phyloP scores from a whole-genome alignment of 2,113 vertebrate genomes.

The Malurus elegans region DNA sequence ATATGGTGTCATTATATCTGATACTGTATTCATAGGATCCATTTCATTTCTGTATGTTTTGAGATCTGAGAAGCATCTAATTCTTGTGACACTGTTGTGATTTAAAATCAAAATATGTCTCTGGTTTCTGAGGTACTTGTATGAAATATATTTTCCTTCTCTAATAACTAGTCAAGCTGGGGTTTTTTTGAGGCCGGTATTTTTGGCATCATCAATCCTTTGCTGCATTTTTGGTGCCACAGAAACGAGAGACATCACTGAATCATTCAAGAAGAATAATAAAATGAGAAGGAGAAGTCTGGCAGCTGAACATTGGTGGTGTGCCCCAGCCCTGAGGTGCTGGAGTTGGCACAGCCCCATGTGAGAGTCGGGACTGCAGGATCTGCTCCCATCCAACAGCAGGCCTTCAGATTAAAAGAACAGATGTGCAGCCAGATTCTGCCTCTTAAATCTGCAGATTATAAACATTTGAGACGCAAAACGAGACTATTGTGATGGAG shows the following conservation, averaged over 20 bases:
- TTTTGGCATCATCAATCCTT: background rate
- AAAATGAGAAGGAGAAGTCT: background rate
- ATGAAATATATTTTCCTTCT: background rate
- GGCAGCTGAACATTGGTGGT: background rate
- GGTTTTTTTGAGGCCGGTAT: background rate
- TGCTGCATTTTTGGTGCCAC: background rate
- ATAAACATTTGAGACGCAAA: conserved; percentile 13
- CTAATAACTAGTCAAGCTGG: background rate
- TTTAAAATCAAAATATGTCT: background rate
- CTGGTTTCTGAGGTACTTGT: background rate
- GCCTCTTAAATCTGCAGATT: background rate
- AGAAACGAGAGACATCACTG: background rate
- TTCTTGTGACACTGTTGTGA: background rate
- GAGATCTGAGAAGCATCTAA: background rate
- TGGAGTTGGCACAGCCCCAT: background rate
- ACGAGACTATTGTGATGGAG: background rate
- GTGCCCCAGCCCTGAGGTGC: background rate
- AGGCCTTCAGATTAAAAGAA: background rate
- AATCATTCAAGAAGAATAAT: background rate
- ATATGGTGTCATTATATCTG: background rate
- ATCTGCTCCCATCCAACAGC: background rate
- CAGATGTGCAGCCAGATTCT: background rate
- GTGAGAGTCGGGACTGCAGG: fast-evolving
- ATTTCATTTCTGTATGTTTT: background rate
- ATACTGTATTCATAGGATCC: background rate